These are phyloP conservation scores for Dusona sp. DNA, from an alignment of 2,888 invertebrate genomes.

Conservation along the genomic window DNA sequence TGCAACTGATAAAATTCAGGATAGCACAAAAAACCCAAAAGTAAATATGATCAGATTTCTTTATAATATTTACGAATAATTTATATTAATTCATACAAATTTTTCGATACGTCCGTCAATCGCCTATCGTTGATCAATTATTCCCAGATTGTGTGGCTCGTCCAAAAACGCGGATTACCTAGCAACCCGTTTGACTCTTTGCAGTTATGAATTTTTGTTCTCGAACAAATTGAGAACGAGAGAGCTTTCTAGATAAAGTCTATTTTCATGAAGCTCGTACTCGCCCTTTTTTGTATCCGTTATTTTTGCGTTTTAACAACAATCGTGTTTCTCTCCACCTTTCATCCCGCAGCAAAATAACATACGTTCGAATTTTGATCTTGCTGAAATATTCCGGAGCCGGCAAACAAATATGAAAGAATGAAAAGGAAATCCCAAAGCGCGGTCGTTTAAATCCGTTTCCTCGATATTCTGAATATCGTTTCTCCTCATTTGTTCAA, in stretches of 20 bases:
- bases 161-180: conserved; percentile 20
- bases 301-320: not conserved
- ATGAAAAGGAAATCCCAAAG: conserved; percentile 67
- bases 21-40: not conserved
- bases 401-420: conserved; percentile 65
- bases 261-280: not conserved
- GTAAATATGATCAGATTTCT: not conserved
- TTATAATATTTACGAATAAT: not conserved
- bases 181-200: conserved; percentile 5
- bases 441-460: not conserved
- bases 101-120: not conserved
- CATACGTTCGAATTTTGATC: conserved; percentile 46
- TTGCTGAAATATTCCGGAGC: conserved; percentile 42
- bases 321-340: not conserved
- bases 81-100: not conserved
- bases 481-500: conserved; percentile 28
- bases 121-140: conserved; percentile 7
- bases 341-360: not conserved
- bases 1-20: not conserved
- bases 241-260: conserved; percentile 18
- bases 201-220: conserved; percentile 10
- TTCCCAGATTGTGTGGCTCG: not conserved
- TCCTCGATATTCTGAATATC: conserved; percentile 9
- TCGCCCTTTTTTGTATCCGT: not conserved
- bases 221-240: conserved; percentile 18